Conservation (phyloP, 2,888 invertebrate genomes). For the Agrotis exclamationis region DNA sequence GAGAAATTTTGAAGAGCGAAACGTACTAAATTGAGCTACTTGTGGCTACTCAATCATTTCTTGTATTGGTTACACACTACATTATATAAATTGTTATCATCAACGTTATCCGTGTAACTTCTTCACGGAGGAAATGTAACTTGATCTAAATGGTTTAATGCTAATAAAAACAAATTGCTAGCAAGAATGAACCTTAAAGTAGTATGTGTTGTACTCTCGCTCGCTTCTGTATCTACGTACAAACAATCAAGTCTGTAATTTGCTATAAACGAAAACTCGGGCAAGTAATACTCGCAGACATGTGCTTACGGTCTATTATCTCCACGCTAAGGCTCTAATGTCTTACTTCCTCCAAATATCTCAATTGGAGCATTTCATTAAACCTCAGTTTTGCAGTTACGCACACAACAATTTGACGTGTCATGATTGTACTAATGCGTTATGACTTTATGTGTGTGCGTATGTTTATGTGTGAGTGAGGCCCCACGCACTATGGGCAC, state of each 20-base stretch:
- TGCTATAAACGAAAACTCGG: conserved; percentile 37
- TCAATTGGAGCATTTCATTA: conserved; percentile 62
- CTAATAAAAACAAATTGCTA: conserved; percentile 15
- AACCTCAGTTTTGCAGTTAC: conserved; percentile 67
- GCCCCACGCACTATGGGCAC: conserved; percentile 81
- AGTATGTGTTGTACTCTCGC: not conserved
- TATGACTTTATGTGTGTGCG: conserved; percentile 44
- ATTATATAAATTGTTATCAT: conserved; percentile 58
- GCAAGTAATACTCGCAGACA: conserved; percentile 48
- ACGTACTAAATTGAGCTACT: conserved; percentile 55
- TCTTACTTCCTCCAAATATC: conserved; percentile 65
- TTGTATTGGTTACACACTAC: conserved; percentile 54
- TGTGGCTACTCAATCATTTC: conserved; percentile 56
- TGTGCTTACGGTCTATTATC: conserved; percentile 54
- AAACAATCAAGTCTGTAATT: conserved; percentile 37
- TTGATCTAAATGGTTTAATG: conserved; percentile 15
- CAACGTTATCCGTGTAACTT: conserved; percentile 27
- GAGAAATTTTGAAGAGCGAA: conserved; percentile 60
- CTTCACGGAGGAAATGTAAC: conserved; percentile 16
- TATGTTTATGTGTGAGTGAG: conserved; percentile 63
- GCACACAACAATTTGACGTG: conserved; percentile 57
- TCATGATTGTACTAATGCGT: conserved; percentile 48
- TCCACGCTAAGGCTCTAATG: conserved; percentile 61
- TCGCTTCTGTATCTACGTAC: conserved; percentile 15
- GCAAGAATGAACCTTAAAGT: conserved; percentile 15